Base-by-base conservation (phyloP, 2,888 invertebrate species). In the Crossocerus cetratus region DNA sequence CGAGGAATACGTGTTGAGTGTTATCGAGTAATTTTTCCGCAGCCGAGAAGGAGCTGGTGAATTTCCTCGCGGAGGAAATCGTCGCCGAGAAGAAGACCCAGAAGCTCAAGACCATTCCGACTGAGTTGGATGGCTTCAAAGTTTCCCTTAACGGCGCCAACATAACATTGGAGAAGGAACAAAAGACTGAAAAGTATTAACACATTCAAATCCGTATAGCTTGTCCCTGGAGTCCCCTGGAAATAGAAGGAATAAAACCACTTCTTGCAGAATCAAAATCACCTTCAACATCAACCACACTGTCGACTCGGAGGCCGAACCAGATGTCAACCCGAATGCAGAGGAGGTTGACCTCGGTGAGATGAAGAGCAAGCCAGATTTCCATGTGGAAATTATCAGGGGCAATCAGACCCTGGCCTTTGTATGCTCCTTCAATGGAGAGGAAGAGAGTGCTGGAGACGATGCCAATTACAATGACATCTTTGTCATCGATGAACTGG, bases 201-300 rank as follows among this genome's bases (percentile, higher is more conserved):
- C 14, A 49, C 32, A 32, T 32, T 8, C 5, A 8, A 32, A 32
- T n/a, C 14, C 13, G 43, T 5, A 16, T 16, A 49, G 49, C 3
- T 16, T 0, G 14, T 2, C 14, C 14, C 13, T n/a, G 16, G 49
- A 3, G 16, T 32, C 11, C 11, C 1, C 5, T 3, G 11, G 32
- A 32, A 32, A 32, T 32, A 5, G 14, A 49, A 49, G 13, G 49
- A 49, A 49, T 49, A n/a, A 5, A 49, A 65, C 66, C 43, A 11
- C 43, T 75, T 64, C 53, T 90, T 91, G 23, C 85, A 96, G 96
- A 76, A 93, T 97, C 75, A 93, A 92, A 62, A 93, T 99, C 56
- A 94, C 93, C 67, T 96, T 98, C 90, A 98, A 98, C 89, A 96
- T 99, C 0, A 99, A 99, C 90, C 97, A 98, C 90, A 96, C 98